Conservation (phyloP, 1,140 invertebrate genomes). For the Drosophila setifemur region DNA sequence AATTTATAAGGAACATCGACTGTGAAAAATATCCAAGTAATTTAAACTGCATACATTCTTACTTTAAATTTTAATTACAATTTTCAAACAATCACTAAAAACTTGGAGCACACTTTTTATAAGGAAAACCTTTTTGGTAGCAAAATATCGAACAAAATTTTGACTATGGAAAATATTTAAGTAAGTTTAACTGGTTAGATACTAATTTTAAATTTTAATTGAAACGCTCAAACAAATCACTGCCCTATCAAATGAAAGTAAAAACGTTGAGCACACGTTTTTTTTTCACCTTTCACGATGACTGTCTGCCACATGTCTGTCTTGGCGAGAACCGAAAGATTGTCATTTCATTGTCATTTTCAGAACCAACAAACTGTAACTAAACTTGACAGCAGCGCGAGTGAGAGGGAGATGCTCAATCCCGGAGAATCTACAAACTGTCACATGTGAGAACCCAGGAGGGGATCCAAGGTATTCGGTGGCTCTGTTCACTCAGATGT, state of each 20-base stretch:
- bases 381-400: slow-evolving; percentile 40
- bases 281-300: slow-evolving; percentile 14
- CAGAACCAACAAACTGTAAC: slow-evolving; percentile 81
- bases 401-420: slow-evolving; percentile 22
- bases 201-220: no score
- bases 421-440: slow-evolving; percentile 54
- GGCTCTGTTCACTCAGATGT: slow-evolving; percentile 60
- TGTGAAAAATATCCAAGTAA: background rate
- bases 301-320: slow-evolving; percentile 44
- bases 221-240: background rate
- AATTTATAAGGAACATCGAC: background rate
- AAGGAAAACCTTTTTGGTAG: background rate
- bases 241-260: slow-evolving; percentile 23
- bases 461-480: slow-evolving; percentile 26
- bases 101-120: background rate
- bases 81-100: no score
- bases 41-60: no score
- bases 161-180: no score
- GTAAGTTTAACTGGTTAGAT: no score
- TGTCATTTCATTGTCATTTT: slow-evolving; percentile 77
- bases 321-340: slow-evolving; percentile 36
- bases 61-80: no score
- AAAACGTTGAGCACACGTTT: slow-evolving; percentile 12
- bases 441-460: slow-evolving; percentile 18
- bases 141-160: no score